These are phyloP conservation scores for Tretioscincus oriximinensis DNA, from an alignment of 2,113 vertebrate genomes.

Conservation along the genomic window DNA sequence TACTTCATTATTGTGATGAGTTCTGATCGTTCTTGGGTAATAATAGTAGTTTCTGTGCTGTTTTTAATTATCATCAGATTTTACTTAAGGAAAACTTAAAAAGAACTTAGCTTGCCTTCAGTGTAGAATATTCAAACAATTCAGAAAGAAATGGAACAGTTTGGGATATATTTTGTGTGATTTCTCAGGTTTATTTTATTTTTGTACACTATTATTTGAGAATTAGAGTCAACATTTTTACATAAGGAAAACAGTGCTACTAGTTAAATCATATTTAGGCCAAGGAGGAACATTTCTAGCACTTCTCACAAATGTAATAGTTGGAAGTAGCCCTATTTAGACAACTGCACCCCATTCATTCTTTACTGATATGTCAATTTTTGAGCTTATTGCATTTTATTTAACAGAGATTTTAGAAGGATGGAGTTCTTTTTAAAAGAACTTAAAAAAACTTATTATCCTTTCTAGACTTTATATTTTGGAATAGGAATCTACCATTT, in stretches of 20 bases:
- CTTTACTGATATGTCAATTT: neutral
- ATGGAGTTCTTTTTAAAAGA: constrained; percentile 4
- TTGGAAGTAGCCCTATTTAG: neutral
- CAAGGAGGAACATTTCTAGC: neutral
- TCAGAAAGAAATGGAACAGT: neutral
- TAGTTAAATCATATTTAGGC: neutral
- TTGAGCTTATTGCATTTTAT: constrained; percentile 36
- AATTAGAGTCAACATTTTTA: neutral
- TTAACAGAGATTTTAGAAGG: constrained; percentile 48
- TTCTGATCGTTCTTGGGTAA: no score
- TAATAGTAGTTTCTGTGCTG: neutral
- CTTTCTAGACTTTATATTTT: no score
- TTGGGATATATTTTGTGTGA: neutral
- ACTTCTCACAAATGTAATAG: neutral
- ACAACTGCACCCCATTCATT: neutral
- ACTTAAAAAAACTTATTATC: no score
- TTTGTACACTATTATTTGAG: neutral
- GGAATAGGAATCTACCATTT: no score
- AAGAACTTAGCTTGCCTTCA: neutral
- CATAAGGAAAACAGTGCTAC: neutral
- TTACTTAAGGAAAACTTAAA: neutral
- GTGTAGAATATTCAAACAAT: neutral
- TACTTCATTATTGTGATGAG: no score
- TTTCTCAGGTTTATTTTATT: neutral
- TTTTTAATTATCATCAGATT: neutral